Percentiles rank a stretch among this genome's conserved stretches.
Evolutionary conservation across 92 coral and sea anemone species (phyloP).

Genomic region (Epizoanthus rinbou): DNA sequence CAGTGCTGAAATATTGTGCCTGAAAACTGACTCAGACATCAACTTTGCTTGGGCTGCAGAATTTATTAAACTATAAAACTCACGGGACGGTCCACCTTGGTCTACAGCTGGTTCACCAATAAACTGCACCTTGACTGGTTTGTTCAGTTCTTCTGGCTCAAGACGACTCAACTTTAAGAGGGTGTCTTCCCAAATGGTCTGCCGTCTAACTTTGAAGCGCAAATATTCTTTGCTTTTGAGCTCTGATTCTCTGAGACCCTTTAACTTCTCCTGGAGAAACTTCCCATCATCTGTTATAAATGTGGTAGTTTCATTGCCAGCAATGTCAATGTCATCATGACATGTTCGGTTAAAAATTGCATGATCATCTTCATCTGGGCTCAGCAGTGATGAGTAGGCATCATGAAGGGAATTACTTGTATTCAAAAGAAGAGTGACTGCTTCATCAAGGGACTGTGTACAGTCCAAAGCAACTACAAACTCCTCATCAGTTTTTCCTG

Average conservation of each 20-base stretch:
- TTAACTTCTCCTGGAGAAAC: conserved; percentile 7
- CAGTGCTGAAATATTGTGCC: conserved; percentile 43
- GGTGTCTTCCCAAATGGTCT: conserved; percentile 40
- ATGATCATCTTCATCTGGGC: neutral
- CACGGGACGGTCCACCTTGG: conserved; percentile 8
- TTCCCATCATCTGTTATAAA: neutral
- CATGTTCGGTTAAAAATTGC: neutral
- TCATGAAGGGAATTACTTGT: conserved; percentile 2
- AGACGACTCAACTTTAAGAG: conserved; percentile 2
- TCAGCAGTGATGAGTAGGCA: neutral
- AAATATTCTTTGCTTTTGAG: conserved; percentile 26
- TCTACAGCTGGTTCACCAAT: conserved; percentile 16
- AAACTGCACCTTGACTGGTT: conserved; percentile 23
- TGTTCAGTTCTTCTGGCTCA: neutral
- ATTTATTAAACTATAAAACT: conserved; percentile 11
- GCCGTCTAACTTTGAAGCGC: conserved; percentile 54
- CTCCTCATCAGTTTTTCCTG: conserved; percentile 19
- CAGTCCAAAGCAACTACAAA: conserved; percentile 18
- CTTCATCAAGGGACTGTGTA: conserved; percentile 21
- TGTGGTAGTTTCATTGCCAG: neutral
- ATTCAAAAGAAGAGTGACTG: conserved; percentile 17
- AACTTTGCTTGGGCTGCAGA: conserved; percentile 20
- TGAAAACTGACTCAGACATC: conserved; percentile 25
- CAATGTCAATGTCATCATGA: neutral
- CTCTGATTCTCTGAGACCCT: neutral